Base-by-base conservation (phyloP, 2,113 vertebrate species). In the Xiphophorus maculatus region DNA sequence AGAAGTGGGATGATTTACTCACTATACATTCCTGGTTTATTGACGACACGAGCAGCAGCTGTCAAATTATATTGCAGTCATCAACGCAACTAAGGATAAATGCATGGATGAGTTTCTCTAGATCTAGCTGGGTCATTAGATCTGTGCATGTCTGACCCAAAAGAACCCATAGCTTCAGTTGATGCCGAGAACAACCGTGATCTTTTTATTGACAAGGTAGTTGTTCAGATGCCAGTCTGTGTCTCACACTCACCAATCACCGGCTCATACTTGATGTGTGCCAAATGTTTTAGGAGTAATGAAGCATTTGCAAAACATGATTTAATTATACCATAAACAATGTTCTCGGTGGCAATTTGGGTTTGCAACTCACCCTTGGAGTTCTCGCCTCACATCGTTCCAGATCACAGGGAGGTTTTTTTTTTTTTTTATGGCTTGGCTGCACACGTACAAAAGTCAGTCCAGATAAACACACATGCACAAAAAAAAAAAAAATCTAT, bases 341-440 rank as follows among this genome's bases (percentile, higher is more conserved):
- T 64, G 30, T 19, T 4, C 51, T 5, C 3, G 9, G 22, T 58
- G 51, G 51, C 19, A 66, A 75, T 19, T 12, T 62, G 35, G 30
- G 54, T 60, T 83, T 22, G 30, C 4, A 66, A 33, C 37, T 63
- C 58, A 37, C 73, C 7, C 51, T 70, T 51, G 27, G 29, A 70
- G 27, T 33, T 63, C 62, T 89, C 79, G 71, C 77, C 72, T 73
- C 83, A 51, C 84, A 73, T 65, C 3, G 11, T 74, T 83, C 69
- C 76, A 84, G 65, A 71, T 77, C 69, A 65, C 66, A 10, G 3
- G 63, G 37, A 71, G 58, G 51, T 60, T 51, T 68, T 71, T 69
- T 66, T 64, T 63, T 51, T 68, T 71, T 71, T 71, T 71, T 64
- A 82, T 48, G 60, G 19, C 1, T 73, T 83, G 64, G 54, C 69